These are phyloP conservation scores for Linepithema humile DNA, from an alignment of 1,140 invertebrate species.

Conservation along the genomic window DNA sequence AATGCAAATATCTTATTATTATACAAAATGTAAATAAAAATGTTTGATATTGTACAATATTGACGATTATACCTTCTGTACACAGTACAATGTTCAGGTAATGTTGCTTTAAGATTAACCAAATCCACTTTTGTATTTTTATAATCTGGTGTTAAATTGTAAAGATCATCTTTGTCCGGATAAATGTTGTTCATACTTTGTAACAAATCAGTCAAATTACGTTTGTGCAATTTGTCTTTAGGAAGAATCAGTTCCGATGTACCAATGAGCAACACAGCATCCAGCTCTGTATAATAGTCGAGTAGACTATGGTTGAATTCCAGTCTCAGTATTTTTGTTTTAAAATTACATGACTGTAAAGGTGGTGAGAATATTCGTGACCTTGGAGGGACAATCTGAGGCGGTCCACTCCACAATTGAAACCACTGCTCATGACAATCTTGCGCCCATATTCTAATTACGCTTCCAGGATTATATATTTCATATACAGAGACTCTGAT, in stretches of 20 bases:
- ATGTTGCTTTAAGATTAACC: constrained; percentile 74
- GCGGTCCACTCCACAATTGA: constrained; percentile 90
- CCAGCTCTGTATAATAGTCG: constrained; percentile 95
- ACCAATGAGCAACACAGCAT: constrained; percentile 92
- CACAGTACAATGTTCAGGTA: constrained; percentile 78
- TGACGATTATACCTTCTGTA: constrained; percentile 76
- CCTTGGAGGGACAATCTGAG: constrained; percentile 86
- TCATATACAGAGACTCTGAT: constrained; percentile 92
- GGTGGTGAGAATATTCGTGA: constrained; percentile 91
- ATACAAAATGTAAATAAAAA: background rate
- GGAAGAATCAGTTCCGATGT: constrained; percentile 81
- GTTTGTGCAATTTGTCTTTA: constrained; percentile 71
- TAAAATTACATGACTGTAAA: constrained; percentile 83
- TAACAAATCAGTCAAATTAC: constrained; percentile 77
- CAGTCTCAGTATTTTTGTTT: constrained; percentile 84
- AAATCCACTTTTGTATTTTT: constrained; percentile 77
- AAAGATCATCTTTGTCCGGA: constrained; percentile 71
- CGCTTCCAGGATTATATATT: constrained; percentile 95
- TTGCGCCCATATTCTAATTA: constrained; percentile 92
- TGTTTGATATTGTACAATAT: background rate
- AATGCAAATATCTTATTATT: constrained; percentile 13
- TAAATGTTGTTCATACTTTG: constrained; percentile 71
- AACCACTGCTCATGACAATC: constrained; percentile 87
- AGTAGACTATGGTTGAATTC: constrained; percentile 93
- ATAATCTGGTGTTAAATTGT: constrained; percentile 60